A percentile compares a stretch with the other conserved stretches of the same genome.
phyloP scores from a whole-genome alignment of 2,888 invertebrate genomes.

The Lymantria monacha region DNA sequence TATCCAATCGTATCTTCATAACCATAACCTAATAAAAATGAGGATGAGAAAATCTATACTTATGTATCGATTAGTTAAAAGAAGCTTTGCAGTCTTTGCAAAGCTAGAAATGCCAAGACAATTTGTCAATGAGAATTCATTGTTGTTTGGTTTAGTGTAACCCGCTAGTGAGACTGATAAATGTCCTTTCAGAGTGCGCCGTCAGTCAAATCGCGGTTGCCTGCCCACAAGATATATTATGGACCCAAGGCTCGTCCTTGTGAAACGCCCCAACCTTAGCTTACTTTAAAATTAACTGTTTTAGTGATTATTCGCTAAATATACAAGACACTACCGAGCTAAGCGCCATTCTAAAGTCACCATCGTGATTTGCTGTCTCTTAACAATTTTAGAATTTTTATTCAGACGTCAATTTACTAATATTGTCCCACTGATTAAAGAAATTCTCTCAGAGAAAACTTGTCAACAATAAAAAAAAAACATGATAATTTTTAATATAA shows the following conservation, averaged over 20 bases:
- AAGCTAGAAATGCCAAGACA: slow-evolving; percentile 70
- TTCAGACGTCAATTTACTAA: too few species aligned
- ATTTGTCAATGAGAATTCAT: slow-evolving; percentile 82
- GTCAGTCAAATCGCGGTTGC: slow-evolving; percentile 82
- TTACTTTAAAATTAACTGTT: slow-evolving; percentile 74
- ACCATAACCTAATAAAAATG: slow-evolving; percentile 1
- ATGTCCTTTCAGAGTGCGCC: slow-evolving; percentile 80
- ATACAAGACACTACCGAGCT: slow-evolving; percentile 10
- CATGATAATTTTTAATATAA: too few species aligned
- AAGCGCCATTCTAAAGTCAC: too few species aligned
- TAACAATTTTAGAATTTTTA: too few species aligned
- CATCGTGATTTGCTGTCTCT: too few species aligned
- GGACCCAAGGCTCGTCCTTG: slow-evolving; percentile 72
- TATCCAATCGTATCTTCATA: not conserved
- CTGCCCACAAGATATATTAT: slow-evolving; percentile 81
- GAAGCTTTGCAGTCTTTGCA: slow-evolving; percentile 59
- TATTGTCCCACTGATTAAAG: too few species aligned
- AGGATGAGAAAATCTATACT: slow-evolving; percentile 18
- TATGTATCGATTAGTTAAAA: slow-evolving; percentile 57
- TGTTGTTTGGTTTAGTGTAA: slow-evolving; percentile 80
- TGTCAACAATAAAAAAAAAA: too few species aligned
- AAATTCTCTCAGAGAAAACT: too few species aligned
- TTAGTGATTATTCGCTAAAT: slow-evolving; percentile 50
- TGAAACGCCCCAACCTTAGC: slow-evolving; percentile 57
- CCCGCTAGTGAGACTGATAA: slow-evolving; percentile 80